A percentile compares a stretch with the other conserved stretches of the same genome.
phyloP scores from a whole-genome alignment of 2,888 invertebrate species.

The Stenolophus ochropezus region DNA sequence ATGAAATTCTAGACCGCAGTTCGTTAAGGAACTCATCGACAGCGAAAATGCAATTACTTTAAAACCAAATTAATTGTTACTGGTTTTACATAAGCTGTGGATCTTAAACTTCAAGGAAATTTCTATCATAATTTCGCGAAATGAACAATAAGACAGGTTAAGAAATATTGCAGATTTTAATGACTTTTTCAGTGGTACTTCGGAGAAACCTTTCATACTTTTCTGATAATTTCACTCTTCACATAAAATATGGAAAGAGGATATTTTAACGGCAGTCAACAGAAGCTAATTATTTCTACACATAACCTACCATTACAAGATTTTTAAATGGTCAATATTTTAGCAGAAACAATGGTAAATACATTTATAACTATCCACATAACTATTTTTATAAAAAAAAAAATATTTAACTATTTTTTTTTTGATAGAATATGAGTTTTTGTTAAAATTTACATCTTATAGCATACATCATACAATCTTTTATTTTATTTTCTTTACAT shows the following conservation, averaged over 20 bases:
- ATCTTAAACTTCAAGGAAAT: background rate
- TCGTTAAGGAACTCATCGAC: constrained; percentile 8
- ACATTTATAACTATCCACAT: too few species aligned
- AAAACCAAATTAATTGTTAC: constrained; percentile 37
- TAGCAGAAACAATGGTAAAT: too few species aligned
- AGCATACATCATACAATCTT: too few species aligned
- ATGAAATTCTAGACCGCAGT: background rate
- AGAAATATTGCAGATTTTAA: background rate
- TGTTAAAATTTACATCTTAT: too few species aligned
- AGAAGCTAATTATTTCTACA: too few species aligned
- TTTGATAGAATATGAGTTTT: too few species aligned
- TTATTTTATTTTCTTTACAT: too few species aligned
- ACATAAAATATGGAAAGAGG: background rate
- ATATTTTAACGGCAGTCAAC: too few species aligned
- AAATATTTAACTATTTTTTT: too few species aligned
- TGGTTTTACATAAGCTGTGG: constrained; percentile 1
- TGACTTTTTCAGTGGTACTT: background rate
- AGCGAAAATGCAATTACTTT: constrained; percentile 19
- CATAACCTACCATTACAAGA: too few species aligned
- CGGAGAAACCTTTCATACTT: background rate
- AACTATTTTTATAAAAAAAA: too few species aligned
- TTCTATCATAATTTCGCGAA: background rate
- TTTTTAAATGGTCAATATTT: too few species aligned
- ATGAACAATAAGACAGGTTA: background rate
- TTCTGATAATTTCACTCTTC: background rate